Evolutionary conservation across 2,888 invertebrate genomes (phyloP).

Genomic region (Rhingia campestris): DNA sequence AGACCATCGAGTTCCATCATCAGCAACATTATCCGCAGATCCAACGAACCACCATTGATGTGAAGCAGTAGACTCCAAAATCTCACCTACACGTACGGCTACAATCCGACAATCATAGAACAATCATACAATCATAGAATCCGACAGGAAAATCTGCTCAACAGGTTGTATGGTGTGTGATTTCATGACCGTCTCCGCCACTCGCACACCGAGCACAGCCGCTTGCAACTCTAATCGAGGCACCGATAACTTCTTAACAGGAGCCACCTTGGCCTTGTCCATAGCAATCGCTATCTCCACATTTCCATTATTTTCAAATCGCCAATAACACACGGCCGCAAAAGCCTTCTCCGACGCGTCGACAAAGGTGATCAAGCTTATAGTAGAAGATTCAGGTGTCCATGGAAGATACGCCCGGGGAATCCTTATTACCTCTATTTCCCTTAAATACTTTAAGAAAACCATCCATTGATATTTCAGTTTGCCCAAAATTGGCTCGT

Average conservation of each 20-base stretch:
- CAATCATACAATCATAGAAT: constrained; percentile 35
- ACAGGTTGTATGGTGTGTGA: constrained; percentile 18
- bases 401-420: constrained; percentile 8
- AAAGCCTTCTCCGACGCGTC: constrained; percentile 40
- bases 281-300: constrained; percentile 22
- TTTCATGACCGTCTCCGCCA: constrained; percentile 26
- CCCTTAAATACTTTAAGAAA: neutral
- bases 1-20: too few species aligned
- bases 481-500: neutral
- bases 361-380: constrained; percentile 19
- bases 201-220: constrained; percentile 24
- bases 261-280: constrained; percentile 32
- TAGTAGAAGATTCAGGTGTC: neutral
- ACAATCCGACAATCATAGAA: constrained; percentile 31
- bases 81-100: too few species aligned
- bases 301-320: constrained; percentile 14
- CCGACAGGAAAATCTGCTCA: constrained; percentile 29
- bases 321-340: constrained; percentile 33
- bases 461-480: constrained; percentile 4
- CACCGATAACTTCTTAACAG: constrained; percentile 27
- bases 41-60: too few species aligned
- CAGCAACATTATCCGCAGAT: too few species aligned
- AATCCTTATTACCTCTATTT: constrained; percentile 12
- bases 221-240: constrained; percentile 33
- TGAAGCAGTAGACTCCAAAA: too few species aligned